Evolutionary conservation across 2,113 vertebrate genomes (phyloP).

Genomic region (Aegotheles bennettii): DNA sequence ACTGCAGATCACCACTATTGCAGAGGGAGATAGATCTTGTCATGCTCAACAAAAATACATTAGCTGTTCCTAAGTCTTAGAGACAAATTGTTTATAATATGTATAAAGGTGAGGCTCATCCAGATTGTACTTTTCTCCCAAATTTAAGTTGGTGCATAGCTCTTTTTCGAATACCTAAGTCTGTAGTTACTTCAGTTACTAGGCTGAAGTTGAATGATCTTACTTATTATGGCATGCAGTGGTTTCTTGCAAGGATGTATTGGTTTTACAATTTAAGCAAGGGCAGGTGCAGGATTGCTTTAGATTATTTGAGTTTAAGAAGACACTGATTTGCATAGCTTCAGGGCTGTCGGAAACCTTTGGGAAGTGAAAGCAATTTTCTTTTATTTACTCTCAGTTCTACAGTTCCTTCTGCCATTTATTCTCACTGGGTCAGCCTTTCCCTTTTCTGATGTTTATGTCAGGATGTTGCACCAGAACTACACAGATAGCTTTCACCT

Average conservation of each 20-base stretch:
- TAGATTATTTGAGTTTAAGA: neutral
- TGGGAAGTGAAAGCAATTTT: conserved; percentile 37
- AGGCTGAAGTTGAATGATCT: neutral
- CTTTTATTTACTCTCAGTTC: conserved; percentile 26
- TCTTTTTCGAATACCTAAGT: neutral
- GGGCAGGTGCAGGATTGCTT: neutral
- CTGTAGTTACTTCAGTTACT: neutral
- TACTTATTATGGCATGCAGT: neutral
- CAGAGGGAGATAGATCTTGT: neutral
- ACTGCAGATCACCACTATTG: neutral
- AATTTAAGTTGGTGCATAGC: neutral
- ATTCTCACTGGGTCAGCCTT: neutral
- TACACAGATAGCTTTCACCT: neutral
- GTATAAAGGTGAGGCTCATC: neutral
- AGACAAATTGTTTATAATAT: neutral
- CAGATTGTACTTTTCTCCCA: neutral
- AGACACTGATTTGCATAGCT: conserved; percentile 9
- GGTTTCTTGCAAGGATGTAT: neutral
- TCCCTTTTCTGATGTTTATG: neutral
- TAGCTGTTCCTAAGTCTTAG: neutral
- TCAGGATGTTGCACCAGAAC: neutral
- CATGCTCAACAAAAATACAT: neutral
- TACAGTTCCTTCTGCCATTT: neutral
- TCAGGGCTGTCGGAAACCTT: neutral
- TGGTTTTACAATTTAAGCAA: neutral